Base-by-base conservation (phyloP, 2,113 vertebrate genomes). In the Halcyon malimbica region DNA sequence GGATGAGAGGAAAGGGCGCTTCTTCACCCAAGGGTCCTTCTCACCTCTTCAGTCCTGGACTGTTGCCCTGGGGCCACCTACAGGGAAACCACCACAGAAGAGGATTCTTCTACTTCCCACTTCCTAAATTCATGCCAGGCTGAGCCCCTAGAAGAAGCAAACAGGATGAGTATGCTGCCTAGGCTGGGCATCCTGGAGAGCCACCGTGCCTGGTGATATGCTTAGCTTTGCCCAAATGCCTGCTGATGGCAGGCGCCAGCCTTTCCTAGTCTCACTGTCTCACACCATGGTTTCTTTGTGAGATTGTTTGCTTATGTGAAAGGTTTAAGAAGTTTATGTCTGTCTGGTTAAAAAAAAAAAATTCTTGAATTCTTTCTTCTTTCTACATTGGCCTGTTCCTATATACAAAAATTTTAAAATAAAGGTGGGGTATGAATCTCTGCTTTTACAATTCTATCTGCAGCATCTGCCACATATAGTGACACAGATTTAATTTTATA, bases 151-250 rank as follows among this genome's bases (percentile, higher is more conserved):
- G n/a, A 29, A 2, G 6, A 68, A 70, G 41, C 51, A 83, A 67
- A 4, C 4, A 50, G 35, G 11, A 8, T 1, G 3, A 56, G 41
- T 31, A 44, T 42, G 20, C 37, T 79, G 6, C 31, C 19, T 63
- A 15, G 39, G 11, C 25, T 92, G 53, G 28, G 33, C 0, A 1
- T 16, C 23, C 73, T 54, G 24, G 48, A 15, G 10, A 42, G 35
- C 13, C 25, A 26, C 0, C 0, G 0, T 44, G 35, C 21, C 51
- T 1, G 1, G 16, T 25, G 37, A n/a, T 18, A 12, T 0, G 0
- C 4, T 79, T 48, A 80, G 53, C 35, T 26, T 82, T 69, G 46
- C 29, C 16, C 33, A 67, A 63, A 23, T 41, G n/a, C 13, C n/a
- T 70, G 23, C 25, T 69, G 68, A 24, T 35, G 21, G 39, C 13